Base-by-base conservation (phyloP, 2,888 invertebrate species). In the Lampropteryx suffumata region DNA sequence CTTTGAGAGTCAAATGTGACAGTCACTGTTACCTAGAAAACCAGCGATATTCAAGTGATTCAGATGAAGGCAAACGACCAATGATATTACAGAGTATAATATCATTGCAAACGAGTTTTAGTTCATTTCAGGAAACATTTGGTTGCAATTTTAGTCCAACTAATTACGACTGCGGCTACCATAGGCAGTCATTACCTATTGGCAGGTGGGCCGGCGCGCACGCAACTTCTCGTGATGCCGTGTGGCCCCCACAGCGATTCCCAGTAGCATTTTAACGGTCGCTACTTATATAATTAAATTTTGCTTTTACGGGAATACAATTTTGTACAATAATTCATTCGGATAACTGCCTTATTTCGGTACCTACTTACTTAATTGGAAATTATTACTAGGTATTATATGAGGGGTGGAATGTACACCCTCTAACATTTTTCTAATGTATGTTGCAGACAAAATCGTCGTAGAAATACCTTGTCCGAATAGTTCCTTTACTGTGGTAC, bases 141-240 rank as follows among this genome's bases (percentile, higher is more conserved):
- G 21, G 60, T 63, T 76, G 75, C 71, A 73, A 78, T 79, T 79
- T 73, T 58, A 71, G 65, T 62, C 59, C 57, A 60, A 61, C 64
- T 79, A 78, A 81, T 82, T 76, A 79, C 71, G 69, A 70, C 57
- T 55, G 67, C 64, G 66, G 66, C 62, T 67, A 73, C 71, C 75
- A 71, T 69, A 71, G 69, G 67, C 69, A 55, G 71, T 72, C 65
- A 79, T 79, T 39, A 39, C 45, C 43, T 84, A 86, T 84, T 83
- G 82, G 80, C 84, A 81, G 83, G 74, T 71, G 71, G 71, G 66
- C 62, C 45, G 45, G 70, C 71, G 69, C 67, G 63, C 88, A 89
- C 85, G 88, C 88, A 70, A 88, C 45, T 65, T 84, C 61, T 70
- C 88, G 88, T 87, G 87, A 28, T 35, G 24, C 11, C 33, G 86